Conservation (phyloP, 2,113 vertebrate genomes). For the Papio anubis region DNA sequence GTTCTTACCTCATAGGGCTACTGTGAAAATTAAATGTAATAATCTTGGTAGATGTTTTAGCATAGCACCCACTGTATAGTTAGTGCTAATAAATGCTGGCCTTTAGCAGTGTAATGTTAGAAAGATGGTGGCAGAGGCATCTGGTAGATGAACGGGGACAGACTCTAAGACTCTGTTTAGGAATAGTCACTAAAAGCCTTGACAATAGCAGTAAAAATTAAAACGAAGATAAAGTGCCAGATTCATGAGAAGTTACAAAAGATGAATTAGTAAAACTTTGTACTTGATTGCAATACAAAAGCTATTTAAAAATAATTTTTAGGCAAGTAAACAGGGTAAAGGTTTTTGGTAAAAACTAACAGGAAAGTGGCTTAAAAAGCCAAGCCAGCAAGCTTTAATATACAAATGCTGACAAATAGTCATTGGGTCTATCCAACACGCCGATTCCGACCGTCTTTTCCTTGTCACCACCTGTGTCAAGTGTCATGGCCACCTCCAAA, state of each 20-base stretch:
- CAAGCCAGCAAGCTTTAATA: no score
- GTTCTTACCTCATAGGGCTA: background rate
- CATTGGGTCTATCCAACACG: no score
- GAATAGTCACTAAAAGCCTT: background rate
- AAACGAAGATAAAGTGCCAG: background rate
- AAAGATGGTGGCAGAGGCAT: background rate
- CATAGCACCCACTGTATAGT: background rate
- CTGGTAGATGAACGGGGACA: background rate
- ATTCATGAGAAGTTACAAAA: background rate
- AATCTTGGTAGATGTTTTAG: background rate
- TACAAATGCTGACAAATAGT: no score
- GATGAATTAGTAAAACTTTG: background rate
- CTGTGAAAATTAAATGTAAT: background rate
- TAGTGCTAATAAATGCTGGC: background rate
- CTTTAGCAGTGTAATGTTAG: background rate
- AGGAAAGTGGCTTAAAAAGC: no score
- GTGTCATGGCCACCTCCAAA: no score
- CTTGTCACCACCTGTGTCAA: no score
- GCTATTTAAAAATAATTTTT: no score
- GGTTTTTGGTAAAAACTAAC: no score
- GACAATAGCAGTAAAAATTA: background rate
- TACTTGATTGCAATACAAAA: background rate
- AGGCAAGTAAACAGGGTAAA: no score
- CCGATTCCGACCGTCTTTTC: no score
- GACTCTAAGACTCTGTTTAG: background rate